These are phyloP conservation scores for Microtus richardsoni DNA, from an alignment of 2,113 vertebrate genomes.

Conservation along the genomic window DNA sequence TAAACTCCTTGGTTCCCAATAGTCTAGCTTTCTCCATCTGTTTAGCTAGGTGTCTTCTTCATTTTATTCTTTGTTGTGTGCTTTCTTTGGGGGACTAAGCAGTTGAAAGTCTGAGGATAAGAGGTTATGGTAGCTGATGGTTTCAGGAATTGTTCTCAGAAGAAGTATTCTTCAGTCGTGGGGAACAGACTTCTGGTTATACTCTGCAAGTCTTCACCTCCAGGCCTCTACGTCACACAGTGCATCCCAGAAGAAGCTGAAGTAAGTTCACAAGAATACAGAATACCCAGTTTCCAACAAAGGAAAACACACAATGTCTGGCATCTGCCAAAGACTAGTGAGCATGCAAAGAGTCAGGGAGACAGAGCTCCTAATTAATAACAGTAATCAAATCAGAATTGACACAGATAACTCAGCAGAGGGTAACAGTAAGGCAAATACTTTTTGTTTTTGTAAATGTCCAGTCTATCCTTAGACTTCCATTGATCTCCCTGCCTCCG, in stretches of 20 bases:
- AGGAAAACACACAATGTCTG: constrained; percentile 27
- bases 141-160: not conserved
- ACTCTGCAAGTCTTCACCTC: not conserved
- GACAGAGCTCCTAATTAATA: not conserved
- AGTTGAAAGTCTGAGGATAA: not conserved
- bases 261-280: constrained; percentile 20
- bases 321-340: not conserved
- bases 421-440: not conserved
- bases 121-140: not conserved
- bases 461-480: not conserved
- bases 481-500: no score
- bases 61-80: constrained; percentile 15
- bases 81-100: not conserved
- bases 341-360: constrained; percentile 7
- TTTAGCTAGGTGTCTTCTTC: not conserved
- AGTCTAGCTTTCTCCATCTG: not conserved
- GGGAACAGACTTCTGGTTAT: not conserved
- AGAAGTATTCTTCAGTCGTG: not conserved
- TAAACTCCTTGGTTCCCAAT: not conserved
- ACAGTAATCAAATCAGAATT: constrained; percentile 18
- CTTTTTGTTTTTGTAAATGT: not conserved
- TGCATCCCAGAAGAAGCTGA: not conserved
- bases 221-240: not conserved
- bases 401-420: not conserved
- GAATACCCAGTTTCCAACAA: not conserved